Percentiles rank a stretch among this genome's conserved stretches.
Conservation (phyloP, 2,888 invertebrate species). For the Drosophila maculinotata region DNA sequence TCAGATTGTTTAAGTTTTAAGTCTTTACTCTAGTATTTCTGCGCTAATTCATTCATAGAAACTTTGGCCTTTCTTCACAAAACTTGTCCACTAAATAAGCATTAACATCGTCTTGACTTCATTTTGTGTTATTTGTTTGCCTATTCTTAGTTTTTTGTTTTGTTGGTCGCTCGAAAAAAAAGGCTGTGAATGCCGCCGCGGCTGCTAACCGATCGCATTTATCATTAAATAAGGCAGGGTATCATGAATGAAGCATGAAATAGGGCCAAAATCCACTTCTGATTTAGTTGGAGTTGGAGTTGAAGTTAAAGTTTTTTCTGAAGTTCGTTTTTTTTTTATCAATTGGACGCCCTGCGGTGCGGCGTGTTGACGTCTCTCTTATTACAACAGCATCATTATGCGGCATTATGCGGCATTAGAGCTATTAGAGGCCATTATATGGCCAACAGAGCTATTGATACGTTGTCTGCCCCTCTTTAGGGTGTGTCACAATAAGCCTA, state of each 20-base stretch:
- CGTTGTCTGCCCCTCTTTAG: conserved; percentile 15
- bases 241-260: conserved; percentile 40
- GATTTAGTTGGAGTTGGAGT: conserved; percentile 1
- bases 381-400: conserved; percentile 73
- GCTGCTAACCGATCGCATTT: conserved; percentile 71
- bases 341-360: conserved; percentile 75
- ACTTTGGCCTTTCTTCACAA: conserved; percentile 8
- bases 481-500: conserved; percentile 69
- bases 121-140: conserved; percentile 42
- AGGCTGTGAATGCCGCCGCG: conserved; percentile 47
- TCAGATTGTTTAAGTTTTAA: no score
- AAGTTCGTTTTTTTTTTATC: conserved; percentile 62
- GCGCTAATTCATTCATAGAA: conserved; percentile 49
- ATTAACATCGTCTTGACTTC: conserved; percentile 62
- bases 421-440: conserved; percentile 61
- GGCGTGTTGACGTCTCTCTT: conserved; percentile 78
- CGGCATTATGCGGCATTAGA: conserved; percentile 76
- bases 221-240: conserved; percentile 43
- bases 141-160: conserved; percentile 28
- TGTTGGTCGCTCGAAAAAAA: conserved; percentile 11
- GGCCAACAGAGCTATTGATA: conserved; percentile 48
- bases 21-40: conserved; percentile 10
- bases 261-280: conserved; percentile 4
- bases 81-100: conserved; percentile 75
- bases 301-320: conserved; percentile 2